Base-by-base conservation (phyloP, 2,888 invertebrate genomes). In the Morinoia aosen region DNA sequence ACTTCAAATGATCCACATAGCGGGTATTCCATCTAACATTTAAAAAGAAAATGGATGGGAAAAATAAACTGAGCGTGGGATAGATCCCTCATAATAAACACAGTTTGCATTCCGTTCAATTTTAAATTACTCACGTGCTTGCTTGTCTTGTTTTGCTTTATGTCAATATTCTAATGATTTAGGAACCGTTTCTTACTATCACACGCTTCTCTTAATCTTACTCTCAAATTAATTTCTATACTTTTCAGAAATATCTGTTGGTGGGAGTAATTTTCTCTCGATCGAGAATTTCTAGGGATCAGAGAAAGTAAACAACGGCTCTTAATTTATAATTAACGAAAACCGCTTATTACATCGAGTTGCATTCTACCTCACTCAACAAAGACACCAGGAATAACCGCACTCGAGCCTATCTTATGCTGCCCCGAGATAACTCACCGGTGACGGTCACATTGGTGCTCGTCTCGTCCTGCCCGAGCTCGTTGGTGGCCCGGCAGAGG, bases 401-500 rank as follows among this genome's bases (percentile, higher is more conserved):
- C 25, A 76, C 61, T 61, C 61, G 61, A 61, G 61, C 61, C 19
- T 8, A 61, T 8, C 19, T 61, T 16, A 61, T 8, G 19, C 8
- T 16, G 61, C 19, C 12, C 57, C 16, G n/a, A 25, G 94, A 96
- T 33, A 64, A 97, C 98, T 98, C 98, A 98, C 98, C 98, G 97
- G 98, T 98, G 93, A 98, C 98, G 96, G 98, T 97, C 93, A 98
- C 97, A 57, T 97, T 98, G 8, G 98, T 98, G 25, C 98, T 98
- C 95, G 98, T 98, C 96, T 98, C 98, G 33, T 98, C 98, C 95
- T 98, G 97, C 94, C 98, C 98, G 39, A 98, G 97, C 96, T 98
- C 98, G 97, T 98, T 98, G 0, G 97, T 97, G 16, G 98, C 98
- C 97, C 98, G 98, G 97, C 98, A 98, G 0, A 98, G 98, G 97